These are phyloP conservation scores for Tigriopus californicus DNA, from an alignment of 2,888 invertebrate species.

Conservation along the genomic window DNA sequence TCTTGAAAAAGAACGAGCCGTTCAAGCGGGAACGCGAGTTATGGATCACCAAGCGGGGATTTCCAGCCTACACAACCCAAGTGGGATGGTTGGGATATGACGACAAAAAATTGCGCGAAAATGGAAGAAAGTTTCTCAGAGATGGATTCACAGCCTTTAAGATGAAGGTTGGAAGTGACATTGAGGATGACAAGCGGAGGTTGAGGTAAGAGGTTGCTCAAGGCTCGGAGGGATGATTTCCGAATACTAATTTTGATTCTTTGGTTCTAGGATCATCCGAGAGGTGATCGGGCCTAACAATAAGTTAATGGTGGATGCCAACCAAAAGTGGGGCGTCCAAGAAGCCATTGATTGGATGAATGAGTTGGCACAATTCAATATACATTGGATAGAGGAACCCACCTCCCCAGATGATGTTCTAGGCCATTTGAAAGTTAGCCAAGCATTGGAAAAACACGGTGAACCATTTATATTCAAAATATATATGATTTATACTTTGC, in stretches of 20 bases:
- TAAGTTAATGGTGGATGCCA: conserved; percentile 66
- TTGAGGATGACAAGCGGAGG: conserved; percentile 54
- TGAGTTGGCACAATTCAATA: conserved; percentile 47
- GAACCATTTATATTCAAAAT: not conserved
- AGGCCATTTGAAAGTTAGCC: conserved; percentile 61
- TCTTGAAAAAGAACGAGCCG: conserved; percentile 39
- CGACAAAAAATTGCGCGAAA: conserved; percentile 46
- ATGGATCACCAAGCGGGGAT: conserved; percentile 44
- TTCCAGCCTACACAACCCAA: conserved; percentile 74
- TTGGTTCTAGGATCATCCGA: conserved; percentile 34
- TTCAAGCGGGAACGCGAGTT: conserved; percentile 41
- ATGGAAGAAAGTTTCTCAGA: conserved; percentile 50
- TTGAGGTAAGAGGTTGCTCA: conserved; percentile 29
- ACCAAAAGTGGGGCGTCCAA: conserved; percentile 56
- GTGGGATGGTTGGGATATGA: conserved; percentile 72
- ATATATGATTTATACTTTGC: not conserved
- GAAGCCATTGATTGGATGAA: conserved; percentile 74
- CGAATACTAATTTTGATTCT: not conserved
- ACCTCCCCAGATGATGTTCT: conserved; percentile 75
- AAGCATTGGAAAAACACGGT: conserved; percentile 31
- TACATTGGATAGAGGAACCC: conserved; percentile 80
- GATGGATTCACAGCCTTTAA: conserved; percentile 67
- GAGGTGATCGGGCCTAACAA: conserved; percentile 54
- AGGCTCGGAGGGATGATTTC: no score
- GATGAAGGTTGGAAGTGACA: conserved; percentile 64